Evolutionary conservation across 2,888 invertebrate genomes (phyloP).

Genomic region (Oxystoma pomonae): DNA sequence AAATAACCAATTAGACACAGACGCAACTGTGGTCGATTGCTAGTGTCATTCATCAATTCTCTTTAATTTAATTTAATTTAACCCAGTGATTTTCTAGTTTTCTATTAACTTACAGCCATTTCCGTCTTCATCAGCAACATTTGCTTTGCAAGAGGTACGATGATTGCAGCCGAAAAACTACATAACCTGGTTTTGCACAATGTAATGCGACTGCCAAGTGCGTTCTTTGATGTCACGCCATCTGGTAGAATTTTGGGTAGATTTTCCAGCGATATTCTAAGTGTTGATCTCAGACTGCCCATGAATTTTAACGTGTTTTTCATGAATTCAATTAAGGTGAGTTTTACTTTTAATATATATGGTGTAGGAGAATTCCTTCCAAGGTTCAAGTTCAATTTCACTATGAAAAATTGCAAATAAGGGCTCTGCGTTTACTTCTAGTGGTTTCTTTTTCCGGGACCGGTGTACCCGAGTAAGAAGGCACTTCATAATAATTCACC

Average conservation of each 20-base stretch:
- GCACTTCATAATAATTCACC: too few relatives aligned
- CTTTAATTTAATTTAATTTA: too few relatives aligned
- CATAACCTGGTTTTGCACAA: constrained; percentile 61
- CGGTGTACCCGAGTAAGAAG: too few relatives aligned
- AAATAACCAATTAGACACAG: too few relatives aligned
- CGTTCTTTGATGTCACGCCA: constrained; percentile 78
- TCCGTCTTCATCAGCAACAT: constrained; percentile 57
- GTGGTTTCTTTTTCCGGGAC: too few relatives aligned
- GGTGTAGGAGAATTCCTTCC: too few relatives aligned
- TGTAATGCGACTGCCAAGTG: constrained; percentile 61
- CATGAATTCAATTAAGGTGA: constrained; percentile 20
- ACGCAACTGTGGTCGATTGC: too few relatives aligned
- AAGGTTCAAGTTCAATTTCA: too few relatives aligned
- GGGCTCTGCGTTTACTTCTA: too few relatives aligned
- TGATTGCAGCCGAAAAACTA: constrained; percentile 57
- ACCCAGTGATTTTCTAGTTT: too few relatives aligned
- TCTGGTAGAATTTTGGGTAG: constrained; percentile 73
- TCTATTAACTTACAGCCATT: constrained; percentile 25
- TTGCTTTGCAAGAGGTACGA: constrained; percentile 55
- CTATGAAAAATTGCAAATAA: too few relatives aligned
- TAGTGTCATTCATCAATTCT: too few relatives aligned
- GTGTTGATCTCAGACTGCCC: constrained; percentile 62
- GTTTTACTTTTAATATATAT: not conserved
- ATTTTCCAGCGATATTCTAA: constrained; percentile 68
- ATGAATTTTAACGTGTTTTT: constrained; percentile 36